Evolutionary conservation across 2,113 vertebrate genomes (phyloP).

Genomic region (Crotalus viridis): DNA sequence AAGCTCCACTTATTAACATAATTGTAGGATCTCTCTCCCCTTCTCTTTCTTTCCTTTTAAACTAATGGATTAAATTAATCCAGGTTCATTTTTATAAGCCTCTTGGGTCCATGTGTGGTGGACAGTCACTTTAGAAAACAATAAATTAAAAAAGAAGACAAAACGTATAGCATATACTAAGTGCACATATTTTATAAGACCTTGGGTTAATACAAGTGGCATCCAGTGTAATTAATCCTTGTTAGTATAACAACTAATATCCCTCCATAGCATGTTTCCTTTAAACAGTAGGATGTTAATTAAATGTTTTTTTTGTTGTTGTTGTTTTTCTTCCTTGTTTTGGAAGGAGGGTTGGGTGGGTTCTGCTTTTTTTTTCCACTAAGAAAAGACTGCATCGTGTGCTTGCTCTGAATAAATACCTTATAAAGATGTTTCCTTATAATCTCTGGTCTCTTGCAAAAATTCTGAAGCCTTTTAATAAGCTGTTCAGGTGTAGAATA

Average conservation of each 20-base stretch:
- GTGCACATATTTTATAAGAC: constrained; percentile 80
- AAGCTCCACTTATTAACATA: constrained; percentile 77
- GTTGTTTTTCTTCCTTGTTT: not conserved
- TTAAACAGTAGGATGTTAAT: constrained; percentile 84
- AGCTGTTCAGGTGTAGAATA: constrained; percentile 97
- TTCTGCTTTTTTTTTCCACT: constrained; percentile 69
- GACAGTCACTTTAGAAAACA: constrained; percentile 83
- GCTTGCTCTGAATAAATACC: constrained; percentile 78
- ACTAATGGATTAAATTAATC: constrained; percentile 85
- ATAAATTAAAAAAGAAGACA: constrained; percentile 71
- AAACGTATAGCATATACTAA: constrained; percentile 75
- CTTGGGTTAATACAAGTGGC: constrained; percentile 80
- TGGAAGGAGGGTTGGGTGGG: constrained; percentile 48
- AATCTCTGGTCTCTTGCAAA: constrained; percentile 86
- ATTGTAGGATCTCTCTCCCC: constrained; percentile 70
- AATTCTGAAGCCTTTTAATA: constrained; percentile 83
- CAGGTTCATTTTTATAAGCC: constrained; percentile 84
- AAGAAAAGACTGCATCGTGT: constrained; percentile 63
- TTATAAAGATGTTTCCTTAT: constrained; percentile 82
- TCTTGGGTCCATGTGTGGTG: constrained; percentile 78
- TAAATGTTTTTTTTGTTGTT: constrained; percentile 65
- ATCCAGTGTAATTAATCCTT: constrained; percentile 85
- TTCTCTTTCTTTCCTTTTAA: constrained; percentile 78
- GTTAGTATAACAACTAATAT: constrained; percentile 83
- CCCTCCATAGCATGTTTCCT: constrained; percentile 77